These are phyloP conservation scores for Kuschelorhynchus macadamiae DNA, from an alignment of 2,888 invertebrate species.

Conservation along the genomic window DNA sequence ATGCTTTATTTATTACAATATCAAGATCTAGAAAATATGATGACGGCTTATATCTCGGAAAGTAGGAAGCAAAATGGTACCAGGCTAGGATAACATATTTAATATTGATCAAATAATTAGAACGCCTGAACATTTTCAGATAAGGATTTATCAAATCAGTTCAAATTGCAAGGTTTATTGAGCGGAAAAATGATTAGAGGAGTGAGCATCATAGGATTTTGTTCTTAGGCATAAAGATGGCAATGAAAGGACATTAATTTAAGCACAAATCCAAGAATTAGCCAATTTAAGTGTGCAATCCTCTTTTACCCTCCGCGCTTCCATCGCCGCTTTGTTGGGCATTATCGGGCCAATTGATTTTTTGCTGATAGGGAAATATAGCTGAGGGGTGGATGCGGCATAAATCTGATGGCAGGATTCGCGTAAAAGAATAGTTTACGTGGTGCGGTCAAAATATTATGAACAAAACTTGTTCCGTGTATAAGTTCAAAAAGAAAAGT, in stretches of 20 bases:
- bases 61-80: too few relatives aligned
- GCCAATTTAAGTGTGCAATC: constrained; percentile 64
- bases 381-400: constrained; percentile 62
- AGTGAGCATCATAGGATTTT: constrained; percentile 34
- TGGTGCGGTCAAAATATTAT: constrained; percentile 6
- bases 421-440: constrained; percentile 21
- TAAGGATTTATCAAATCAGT: too few relatives aligned
- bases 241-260: constrained; percentile 59
- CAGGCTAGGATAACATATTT: too few relatives aligned
- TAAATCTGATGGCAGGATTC: constrained; percentile 56
- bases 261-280: constrained; percentile 62
- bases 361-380: constrained; percentile 63
- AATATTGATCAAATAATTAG: too few relatives aligned
- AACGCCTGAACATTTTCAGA: too few relatives aligned
- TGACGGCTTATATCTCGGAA: too few relatives aligned
- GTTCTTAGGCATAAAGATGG: constrained; percentile 54
- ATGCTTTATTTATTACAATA: too few relatives aligned
- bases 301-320: constrained; percentile 51
- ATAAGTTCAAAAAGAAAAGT: too few relatives aligned
- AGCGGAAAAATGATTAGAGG: constrained; percentile 35
- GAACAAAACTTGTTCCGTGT: not conserved
- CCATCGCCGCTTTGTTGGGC: constrained; percentile 62
- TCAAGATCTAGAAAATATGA: too few relatives aligned
- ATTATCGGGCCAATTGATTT: constrained; percentile 65
- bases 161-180: constrained; percentile 26